These are phyloP conservation scores for Diadema setosum DNA, from an alignment of 35 echinoderm and acorn worm genomes.

Conservation along the genomic window DNA sequence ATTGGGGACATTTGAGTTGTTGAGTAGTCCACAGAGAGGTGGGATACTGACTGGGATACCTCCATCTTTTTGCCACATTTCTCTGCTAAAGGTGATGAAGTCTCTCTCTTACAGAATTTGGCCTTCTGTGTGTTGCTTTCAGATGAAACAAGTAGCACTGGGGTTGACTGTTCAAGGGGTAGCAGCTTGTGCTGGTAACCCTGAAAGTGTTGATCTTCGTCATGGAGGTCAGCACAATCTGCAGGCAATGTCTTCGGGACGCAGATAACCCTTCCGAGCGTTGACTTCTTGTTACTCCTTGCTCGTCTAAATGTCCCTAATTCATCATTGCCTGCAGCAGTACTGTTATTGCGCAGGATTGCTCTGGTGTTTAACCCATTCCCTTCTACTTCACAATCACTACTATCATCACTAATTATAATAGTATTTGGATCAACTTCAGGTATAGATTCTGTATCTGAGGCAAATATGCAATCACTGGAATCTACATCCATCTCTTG, in stretches of 20 bases:
- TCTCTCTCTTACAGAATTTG: neutral
- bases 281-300: no score
- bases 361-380: neutral
- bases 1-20: neutral
- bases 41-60: neutral
- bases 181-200: neutral
- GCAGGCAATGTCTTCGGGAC: neutral
- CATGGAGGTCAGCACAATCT: neutral
- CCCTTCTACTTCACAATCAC: neutral
- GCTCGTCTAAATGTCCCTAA: no score
- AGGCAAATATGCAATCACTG: neutral
- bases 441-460: neutral
- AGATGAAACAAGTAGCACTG: neutral
- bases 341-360: neutral
- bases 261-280: no score
- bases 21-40: slow-evolving; percentile 1
- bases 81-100: neutral
- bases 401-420: no score
- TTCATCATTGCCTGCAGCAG: neutral
- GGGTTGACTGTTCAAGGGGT: neutral
- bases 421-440: no score
- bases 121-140: neutral
- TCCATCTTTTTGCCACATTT: neutral
- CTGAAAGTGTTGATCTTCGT: neutral
- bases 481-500: neutral